A percentile compares a stretch with the other conserved stretches of the same genome.
Conservation (phyloP, 2,888 invertebrate species). For the Synanthedon myopaeformis region DNA sequence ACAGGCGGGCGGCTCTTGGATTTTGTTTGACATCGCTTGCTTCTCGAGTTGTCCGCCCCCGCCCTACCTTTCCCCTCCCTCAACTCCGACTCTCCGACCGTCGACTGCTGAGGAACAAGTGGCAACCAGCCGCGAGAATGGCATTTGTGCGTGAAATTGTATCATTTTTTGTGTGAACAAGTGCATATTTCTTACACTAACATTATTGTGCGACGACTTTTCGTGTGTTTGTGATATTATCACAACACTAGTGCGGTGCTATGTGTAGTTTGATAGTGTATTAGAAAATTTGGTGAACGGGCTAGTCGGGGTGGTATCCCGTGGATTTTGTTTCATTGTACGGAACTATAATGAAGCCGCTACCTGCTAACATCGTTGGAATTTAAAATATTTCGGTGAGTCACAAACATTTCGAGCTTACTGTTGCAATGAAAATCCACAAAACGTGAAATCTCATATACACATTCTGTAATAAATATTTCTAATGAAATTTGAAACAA, state of each 20-base stretch:
- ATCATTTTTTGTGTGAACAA: slow-evolving; percentile 56
- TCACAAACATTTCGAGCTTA: slow-evolving; percentile 47
- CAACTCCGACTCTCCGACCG: slow-evolving; percentile 2
- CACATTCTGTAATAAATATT: background rate
- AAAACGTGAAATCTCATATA: background rate
- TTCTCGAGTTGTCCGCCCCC: slow-evolving; percentile 12
- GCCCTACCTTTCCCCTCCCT: background rate
- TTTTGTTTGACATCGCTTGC: too few relatives aligned
- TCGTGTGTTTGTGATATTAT: slow-evolving; percentile 29
- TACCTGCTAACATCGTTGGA: slow-evolving; percentile 62
- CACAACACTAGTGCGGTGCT: slow-evolving; percentile 21
- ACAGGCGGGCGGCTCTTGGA: too few relatives aligned
- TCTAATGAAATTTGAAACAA: background rate
- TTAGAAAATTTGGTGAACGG: slow-evolving; percentile 42
- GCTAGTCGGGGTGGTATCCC: slow-evolving; percentile 47
- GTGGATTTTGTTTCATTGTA: slow-evolving; percentile 49
- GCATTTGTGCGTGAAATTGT: slow-evolving; percentile 59
- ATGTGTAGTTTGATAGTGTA: slow-evolving; percentile 44
- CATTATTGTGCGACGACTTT: slow-evolving; percentile 28
- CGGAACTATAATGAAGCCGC: slow-evolving; percentile 53
- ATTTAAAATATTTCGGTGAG: slow-evolving; percentile 67
- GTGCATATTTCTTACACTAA: slow-evolving; percentile 46
- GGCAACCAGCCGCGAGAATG: slow-evolving; percentile 26
- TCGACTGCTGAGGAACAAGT: slow-evolving; percentile 8
- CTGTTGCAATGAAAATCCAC: slow-evolving; percentile 13